Percentiles rank a stretch among this genome's conserved stretches.
Evolutionary conservation across 2,113 vertebrate species (phyloP).

Genomic region (Chionodraco myersi): DNA sequence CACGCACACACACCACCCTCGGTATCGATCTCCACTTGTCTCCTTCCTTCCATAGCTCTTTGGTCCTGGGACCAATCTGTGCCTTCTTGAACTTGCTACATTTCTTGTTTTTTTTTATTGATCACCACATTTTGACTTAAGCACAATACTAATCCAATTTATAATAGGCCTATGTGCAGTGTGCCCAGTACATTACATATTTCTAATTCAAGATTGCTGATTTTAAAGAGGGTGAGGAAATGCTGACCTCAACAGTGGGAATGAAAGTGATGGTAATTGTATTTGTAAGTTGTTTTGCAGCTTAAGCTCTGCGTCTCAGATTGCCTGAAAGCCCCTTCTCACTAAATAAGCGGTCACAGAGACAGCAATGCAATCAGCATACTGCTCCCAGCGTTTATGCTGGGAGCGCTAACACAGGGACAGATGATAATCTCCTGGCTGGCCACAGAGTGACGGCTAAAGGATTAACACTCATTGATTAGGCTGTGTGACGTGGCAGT

Average conservation of each 20-base stretch:
- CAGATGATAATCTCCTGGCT: constrained; percentile 73
- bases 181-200: background rate
- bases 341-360: constrained; percentile 29
- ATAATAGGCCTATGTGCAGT: background rate
- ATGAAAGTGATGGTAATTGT: constrained; percentile 18
- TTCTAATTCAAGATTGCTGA: background rate
- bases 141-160: background rate
- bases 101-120: constrained; percentile 1
- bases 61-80: constrained; percentile 14
- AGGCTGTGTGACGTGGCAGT: constrained; percentile 60
- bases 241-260: background rate
- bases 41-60: background rate
- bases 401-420: constrained; percentile 60
- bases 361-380: constrained; percentile 57
- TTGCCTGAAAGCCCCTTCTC: constrained; percentile 28
- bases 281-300: constrained; percentile 42
- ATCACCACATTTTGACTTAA: constrained; percentile 3
- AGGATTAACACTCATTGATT: constrained; percentile 77
- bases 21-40: background rate
- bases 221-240: background rate
- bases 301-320: constrained; percentile 24
- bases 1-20: constrained; percentile 7
- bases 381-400: constrained; percentile 72
- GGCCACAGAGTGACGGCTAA: constrained; percentile 56
- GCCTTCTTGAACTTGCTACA: constrained; percentile 19